phyloP scores from a whole-genome alignment of 2,888 invertebrate genomes.

The Caenorhabditis sp. region DNA sequence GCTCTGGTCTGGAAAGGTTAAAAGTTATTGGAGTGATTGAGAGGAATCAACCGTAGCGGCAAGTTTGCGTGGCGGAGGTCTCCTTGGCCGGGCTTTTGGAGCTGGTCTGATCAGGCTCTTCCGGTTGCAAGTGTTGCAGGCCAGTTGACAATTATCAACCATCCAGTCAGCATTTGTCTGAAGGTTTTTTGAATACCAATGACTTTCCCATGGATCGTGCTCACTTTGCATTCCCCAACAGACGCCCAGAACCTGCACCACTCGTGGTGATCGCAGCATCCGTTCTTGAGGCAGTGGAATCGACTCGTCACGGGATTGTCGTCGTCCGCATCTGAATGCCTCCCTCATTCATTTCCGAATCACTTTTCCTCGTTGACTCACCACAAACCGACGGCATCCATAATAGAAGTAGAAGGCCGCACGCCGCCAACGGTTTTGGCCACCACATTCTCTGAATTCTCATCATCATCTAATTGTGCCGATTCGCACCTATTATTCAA shows the following conservation, averaged over 20 bases:
- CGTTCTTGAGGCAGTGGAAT: conserved; percentile 77
- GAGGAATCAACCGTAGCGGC: conserved; percentile 1
- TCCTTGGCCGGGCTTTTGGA: conserved; percentile 27
- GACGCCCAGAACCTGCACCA: conserved; percentile 78
- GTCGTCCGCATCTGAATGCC: conserved; percentile 60
- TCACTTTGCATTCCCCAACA: conserved; percentile 75
- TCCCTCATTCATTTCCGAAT: background rate
- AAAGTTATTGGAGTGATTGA: no score
- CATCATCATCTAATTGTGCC: conserved; percentile 47
- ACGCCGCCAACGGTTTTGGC: conserved; percentile 48
- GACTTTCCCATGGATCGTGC: background rate
- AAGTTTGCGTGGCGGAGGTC: conserved; percentile 43
- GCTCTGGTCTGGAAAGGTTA: no score
- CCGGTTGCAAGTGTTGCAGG: conserved; percentile 71
- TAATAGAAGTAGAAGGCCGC: conserved; percentile 44
- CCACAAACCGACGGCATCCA: conserved; percentile 52
- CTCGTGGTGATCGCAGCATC: conserved; percentile 79
- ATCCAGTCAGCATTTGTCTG: conserved; percentile 78
- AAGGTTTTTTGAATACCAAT: conserved; percentile 4
- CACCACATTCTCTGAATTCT: conserved; percentile 56
- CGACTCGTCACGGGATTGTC: conserved; percentile 69
- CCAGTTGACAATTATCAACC: conserved; percentile 74
- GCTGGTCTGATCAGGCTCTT: conserved; percentile 36
- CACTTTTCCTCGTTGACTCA: conserved; percentile 12
- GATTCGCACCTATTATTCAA: conserved; percentile 53